A percentile compares a stretch with the other conserved stretches of the same genome.
Evolutionary conservation across 2,888 invertebrate genomes (phyloP).

Genomic region (Gandaritis pyraliata): DNA sequence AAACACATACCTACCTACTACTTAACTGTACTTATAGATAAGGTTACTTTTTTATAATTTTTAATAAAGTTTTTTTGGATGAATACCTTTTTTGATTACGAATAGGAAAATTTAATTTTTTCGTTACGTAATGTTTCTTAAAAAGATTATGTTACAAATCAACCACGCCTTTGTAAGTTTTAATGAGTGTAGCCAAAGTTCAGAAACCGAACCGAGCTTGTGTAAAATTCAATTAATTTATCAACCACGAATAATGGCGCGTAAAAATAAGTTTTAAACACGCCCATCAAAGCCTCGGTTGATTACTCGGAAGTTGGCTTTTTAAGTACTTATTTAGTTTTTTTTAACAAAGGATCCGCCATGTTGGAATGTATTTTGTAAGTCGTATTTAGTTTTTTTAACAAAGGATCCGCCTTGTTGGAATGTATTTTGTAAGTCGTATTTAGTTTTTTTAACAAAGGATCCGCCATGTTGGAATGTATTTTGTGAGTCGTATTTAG

Average conservation of each 20-base stretch:
- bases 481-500: constrained; percentile 31
- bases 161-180: constrained; percentile 50
- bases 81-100: too few relatives aligned
- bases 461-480: not conserved
- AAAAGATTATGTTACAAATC: constrained; percentile 41
- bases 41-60: too few relatives aligned
- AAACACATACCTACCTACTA: not conserved
- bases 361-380: not conserved
- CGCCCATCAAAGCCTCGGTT: constrained; percentile 41
- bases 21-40: too few relatives aligned
- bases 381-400: constrained; percentile 32
- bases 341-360: constrained; percentile 28
- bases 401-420: constrained; percentile 15
- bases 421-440: constrained; percentile 10
- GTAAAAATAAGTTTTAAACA: constrained; percentile 60
- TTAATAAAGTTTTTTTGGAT: too few relatives aligned
- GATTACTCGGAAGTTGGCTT: constrained; percentile 40
- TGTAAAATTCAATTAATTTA: constrained; percentile 69
- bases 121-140: too few relatives aligned
- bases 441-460: constrained; percentile 35
- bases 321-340: constrained; percentile 33
- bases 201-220: constrained; percentile 57
- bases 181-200: constrained; percentile 44
- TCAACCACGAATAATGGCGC: constrained; percentile 62
- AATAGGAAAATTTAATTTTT: too few relatives aligned